Conservation (phyloP, 2,113 vertebrate genomes). For the Leptocoma aspasia region DNA sequence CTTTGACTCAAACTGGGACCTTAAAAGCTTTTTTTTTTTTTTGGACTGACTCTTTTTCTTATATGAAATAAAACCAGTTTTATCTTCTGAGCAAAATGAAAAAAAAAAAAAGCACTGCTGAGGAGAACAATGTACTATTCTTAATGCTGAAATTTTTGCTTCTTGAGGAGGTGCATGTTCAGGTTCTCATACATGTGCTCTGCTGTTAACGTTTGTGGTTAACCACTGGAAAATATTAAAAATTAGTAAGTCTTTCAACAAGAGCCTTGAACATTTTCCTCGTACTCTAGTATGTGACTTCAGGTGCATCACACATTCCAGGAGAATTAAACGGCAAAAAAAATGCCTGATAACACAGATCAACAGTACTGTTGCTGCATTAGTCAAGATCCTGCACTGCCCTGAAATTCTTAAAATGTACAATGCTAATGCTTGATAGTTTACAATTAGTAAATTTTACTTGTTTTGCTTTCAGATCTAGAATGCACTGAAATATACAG, state of each 20-base stretch:
- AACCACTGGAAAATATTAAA: conserved; percentile 40
- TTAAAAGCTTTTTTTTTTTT: not conserved
- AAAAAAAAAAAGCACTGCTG: not conserved
- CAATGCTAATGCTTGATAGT: not conserved
- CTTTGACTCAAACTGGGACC: not conserved
- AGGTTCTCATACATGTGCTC: not conserved
- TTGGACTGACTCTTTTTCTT: not conserved
- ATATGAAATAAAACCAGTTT: not conserved
- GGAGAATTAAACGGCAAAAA: not conserved
- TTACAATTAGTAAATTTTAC: not conserved
- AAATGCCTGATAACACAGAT: not conserved
- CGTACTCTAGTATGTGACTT: not conserved
- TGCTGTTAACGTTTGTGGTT: not conserved
- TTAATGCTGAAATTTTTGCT: not conserved
- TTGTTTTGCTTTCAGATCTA: not conserved
- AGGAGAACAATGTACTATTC: not conserved
- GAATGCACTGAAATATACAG: not conserved
- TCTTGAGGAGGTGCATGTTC: not conserved
- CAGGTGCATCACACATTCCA: not conserved
- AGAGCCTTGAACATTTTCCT: not conserved
- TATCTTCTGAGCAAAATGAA: not conserved
- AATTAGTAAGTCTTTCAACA: not conserved
- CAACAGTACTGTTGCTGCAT: not conserved
- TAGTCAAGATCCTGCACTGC: not conserved
- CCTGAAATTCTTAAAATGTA: not conserved